Percentiles rank a stretch among this genome's conserved stretches.
Conservation (phyloP, 2,888 invertebrate species). For the Siphonodentalium dalli region DNA sequence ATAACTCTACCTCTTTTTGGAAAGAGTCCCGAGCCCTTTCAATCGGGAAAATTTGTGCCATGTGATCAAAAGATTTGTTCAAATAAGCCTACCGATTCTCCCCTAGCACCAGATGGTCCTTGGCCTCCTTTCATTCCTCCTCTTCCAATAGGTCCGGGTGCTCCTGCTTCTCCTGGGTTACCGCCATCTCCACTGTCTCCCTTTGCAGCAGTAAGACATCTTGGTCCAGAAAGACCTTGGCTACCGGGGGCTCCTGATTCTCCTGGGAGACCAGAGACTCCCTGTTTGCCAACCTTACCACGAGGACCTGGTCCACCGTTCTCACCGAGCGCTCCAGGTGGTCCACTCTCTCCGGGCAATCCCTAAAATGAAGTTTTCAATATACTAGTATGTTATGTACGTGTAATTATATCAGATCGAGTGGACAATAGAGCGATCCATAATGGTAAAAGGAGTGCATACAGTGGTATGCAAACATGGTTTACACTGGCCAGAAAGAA, state of each 20-base stretch:
- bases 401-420: not conserved
- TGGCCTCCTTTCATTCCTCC: constrained; percentile 62
- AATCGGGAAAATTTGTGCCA: too few species aligned
- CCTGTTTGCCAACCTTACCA: constrained; percentile 66
- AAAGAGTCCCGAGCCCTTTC: too few species aligned
- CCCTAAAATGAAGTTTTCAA: constrained; percentile 25
- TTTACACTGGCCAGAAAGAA: too few species aligned
- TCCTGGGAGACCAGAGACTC: constrained; percentile 68
- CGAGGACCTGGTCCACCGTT: constrained; percentile 34
- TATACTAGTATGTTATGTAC: too few species aligned
- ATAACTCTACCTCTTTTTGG: too few species aligned
- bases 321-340: constrained; percentile 38
- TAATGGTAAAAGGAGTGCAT: not conserved
- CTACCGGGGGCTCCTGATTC: constrained; percentile 31
- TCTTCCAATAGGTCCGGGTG: constrained; percentile 38
- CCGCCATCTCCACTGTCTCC: constrained; percentile 46
- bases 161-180: constrained; percentile 39
- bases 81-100: constrained; percentile 35
- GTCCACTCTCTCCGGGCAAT: constrained; percentile 36
- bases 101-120: constrained; percentile 39
- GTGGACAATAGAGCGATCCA: not conserved
- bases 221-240: constrained; percentile 35
- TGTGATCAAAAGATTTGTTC: too few species aligned
- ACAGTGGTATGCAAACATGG: constrained; percentile 34
- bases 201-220: constrained; percentile 37